Base-by-base conservation (phyloP, 1,140 invertebrate genomes). In the Asbolus verrucosus region DNA sequence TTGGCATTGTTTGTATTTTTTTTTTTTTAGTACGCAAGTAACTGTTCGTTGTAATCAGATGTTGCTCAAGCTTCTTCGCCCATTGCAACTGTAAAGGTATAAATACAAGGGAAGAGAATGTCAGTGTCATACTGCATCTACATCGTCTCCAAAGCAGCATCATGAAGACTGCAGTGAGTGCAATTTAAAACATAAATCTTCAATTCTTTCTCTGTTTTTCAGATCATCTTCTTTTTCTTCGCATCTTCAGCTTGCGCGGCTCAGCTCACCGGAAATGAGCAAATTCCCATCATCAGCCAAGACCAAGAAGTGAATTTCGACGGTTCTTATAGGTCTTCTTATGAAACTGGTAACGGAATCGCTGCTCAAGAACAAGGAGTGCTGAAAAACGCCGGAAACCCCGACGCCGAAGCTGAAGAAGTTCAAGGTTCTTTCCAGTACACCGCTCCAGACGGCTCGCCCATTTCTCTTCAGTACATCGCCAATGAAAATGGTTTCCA, bases 271-370 rank as follows among this genome's bases (percentile, higher is more conserved):
- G 68, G 68, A 43, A 65, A 70, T 16, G 66, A 76, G 78, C 46
- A 75, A 1, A 80, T 87, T 2, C 75, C 82, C 1, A 84, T 87
- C 19, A 4, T 88, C 1, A 79, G 73, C 30, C 83, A 83, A 31
- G 33, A 38, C 4, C 77, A 76, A 27, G 81, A 85, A 6, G 80
- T 82, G 0, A 84, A 87, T 39, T 75, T 81, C 1, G 85, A 86
- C 27, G 87, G 87, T 46, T 77, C 82, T 13, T 86, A 79, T 79
- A 43, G 39, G 6, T 60, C 21, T 2, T 61, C 67, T 2, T 90
- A 84, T 79, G 85, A 89, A 72, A 87, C 88, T 30, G 86, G 81
- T 39, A 88, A 91, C 73, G 88, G 87, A 13, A 89, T 89, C 67
- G 69, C 76, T 2, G 84, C 79, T 0, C 70, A 86, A 41, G 86